These are phyloP conservation scores for Geophilus truncorum DNA, from an alignment of 2,888 invertebrate genomes.

Conservation along the genomic window DNA sequence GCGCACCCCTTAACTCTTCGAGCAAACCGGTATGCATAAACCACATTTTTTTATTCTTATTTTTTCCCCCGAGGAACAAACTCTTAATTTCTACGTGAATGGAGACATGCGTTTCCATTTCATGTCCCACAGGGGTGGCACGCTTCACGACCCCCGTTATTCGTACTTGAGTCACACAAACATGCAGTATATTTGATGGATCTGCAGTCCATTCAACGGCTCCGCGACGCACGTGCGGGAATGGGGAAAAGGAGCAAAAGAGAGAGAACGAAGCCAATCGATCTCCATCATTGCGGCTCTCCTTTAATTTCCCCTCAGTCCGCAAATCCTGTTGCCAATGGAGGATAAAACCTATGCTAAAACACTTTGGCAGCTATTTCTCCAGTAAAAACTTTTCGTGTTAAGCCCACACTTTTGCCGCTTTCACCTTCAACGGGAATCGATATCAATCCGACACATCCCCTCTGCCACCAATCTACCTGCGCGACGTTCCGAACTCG, in stretches of 20 bases:
- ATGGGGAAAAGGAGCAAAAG: not conserved
- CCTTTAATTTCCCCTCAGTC: slow-evolving; percentile 18
- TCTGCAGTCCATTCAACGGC: not conserved
- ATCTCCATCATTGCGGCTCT: slow-evolving; percentile 7
- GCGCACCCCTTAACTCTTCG: not conserved
- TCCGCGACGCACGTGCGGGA: not conserved
- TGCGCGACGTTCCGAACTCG: not conserved
- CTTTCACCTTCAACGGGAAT: not conserved
- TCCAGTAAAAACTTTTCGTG: not conserved
- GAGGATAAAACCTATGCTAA: not conserved
- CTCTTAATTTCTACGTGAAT: slow-evolving; percentile 1
- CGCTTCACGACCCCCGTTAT: not conserved
- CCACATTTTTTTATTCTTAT: not conserved
- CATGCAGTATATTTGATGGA: not conserved
- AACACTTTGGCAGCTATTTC: not conserved
- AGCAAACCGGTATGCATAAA: not conserved
- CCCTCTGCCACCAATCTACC: not conserved
- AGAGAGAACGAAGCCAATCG: not conserved
- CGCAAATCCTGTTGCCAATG: slow-evolving; percentile 5
- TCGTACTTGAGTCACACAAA: slow-evolving; percentile 1
- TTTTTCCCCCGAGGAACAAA: not conserved
- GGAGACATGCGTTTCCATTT: not conserved
- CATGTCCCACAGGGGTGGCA: not conserved
- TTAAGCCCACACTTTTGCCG: not conserved
- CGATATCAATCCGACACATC: not conserved